These are phyloP conservation scores for Phalacrocorax aristotelis DNA, from an alignment of 2,113 vertebrate genomes.

Conservation along the genomic window DNA sequence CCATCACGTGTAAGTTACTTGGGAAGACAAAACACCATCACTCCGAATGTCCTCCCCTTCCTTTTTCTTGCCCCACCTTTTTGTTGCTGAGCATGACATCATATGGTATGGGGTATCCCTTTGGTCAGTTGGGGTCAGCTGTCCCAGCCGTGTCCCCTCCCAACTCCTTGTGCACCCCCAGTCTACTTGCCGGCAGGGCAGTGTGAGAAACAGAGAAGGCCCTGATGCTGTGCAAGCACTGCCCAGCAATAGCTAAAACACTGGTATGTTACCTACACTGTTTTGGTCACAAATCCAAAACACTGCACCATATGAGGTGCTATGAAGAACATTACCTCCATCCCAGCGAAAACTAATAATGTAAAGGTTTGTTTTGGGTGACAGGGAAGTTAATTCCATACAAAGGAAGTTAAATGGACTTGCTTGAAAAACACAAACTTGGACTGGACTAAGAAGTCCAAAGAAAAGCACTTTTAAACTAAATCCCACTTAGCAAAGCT, in stretches of 20 bases:
- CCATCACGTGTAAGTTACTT: neutral
- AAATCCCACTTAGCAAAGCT: neutral
- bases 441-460: neutral
- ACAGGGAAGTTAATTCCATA: neutral
- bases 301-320: neutral
- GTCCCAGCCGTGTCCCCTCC: neutral
- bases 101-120: neutral
- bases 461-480: neutral
- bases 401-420: neutral
- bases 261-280: neutral
- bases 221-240: neutral
- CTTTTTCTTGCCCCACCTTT: neutral
- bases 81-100: neutral
- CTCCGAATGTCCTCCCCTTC: too few species aligned
- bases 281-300: neutral
- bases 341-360: neutral
- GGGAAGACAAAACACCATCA: rapidly evolving
- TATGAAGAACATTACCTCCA: neutral
- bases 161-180: neutral
- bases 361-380: neutral
- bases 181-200: neutral
- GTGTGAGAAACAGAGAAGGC: neutral
- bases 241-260: neutral
- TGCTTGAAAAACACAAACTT: neutral
- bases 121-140: neutral